Percentiles rank a stretch among this genome's conserved stretches.
These are phyloP conservation scores for Agrochola litura DNA, from an alignment of 2,888 invertebrate species.

Conservation along the genomic window DNA sequence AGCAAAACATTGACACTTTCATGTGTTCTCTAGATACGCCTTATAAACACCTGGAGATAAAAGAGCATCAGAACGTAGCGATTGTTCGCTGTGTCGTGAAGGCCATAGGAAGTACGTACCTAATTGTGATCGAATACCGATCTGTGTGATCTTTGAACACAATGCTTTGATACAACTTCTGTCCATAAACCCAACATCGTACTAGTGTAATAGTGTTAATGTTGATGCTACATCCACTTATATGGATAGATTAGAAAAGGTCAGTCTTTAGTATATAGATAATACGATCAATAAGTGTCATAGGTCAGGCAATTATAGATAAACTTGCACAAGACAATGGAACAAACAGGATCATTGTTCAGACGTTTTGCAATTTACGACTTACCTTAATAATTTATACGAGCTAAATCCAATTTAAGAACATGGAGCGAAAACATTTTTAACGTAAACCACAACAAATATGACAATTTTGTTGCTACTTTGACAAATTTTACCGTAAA, in stretches of 20 bases:
- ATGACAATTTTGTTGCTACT: neutral
- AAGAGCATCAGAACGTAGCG: constrained; percentile 14
- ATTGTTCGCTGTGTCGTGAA: constrained; percentile 27
- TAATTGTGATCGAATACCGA: constrained; percentile 37
- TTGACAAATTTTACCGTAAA: constrained; percentile 10
- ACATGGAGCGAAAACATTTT: neutral
- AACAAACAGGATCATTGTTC: constrained; percentile 25
- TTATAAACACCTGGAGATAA: constrained; percentile 15
- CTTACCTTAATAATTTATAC: neutral
- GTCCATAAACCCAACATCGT: constrained; percentile 8
- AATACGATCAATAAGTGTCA: constrained; percentile 18
- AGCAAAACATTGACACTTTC: constrained; percentile 29
- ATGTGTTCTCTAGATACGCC: constrained; percentile 5
- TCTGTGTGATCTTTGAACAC: constrained; percentile 12
- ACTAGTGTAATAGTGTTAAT: neutral
- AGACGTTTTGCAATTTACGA: constrained; percentile 20
- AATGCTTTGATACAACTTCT: constrained; percentile 17
- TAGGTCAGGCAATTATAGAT: constrained; percentile 25
- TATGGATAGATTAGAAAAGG: constrained; percentile 14
- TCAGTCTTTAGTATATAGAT: constrained; percentile 12
- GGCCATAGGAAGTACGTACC: constrained; percentile 5
- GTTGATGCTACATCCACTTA: neutral
- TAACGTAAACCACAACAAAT: neutral
- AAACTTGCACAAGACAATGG: constrained; percentile 17
- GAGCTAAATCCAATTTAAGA: neutral